Base-by-base conservation (phyloP, 2,113 vertebrate genomes). In the Plectropomus leopardus region DNA sequence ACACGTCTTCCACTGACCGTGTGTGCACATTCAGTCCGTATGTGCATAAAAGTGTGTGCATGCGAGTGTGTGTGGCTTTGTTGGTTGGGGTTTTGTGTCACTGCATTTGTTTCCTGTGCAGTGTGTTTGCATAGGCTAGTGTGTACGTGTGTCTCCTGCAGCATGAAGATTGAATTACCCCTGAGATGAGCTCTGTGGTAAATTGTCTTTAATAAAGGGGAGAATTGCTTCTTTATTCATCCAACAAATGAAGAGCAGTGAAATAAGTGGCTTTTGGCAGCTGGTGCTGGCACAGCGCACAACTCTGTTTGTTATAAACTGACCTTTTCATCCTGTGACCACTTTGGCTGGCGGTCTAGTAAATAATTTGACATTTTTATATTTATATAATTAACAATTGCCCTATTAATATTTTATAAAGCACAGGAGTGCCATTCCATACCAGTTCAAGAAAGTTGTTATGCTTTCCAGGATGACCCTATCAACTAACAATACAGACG, bases 201-300 rank as follows among this genome's bases (percentile, higher is more conserved):
- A 89, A 87, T 68, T 32, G 79, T 72, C 80, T 89, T 86, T 78
- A 85, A 80, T 90, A 83, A 76, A 89, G 50, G 24, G 53, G 34
- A 63, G 50, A 74, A 84, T 74, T 78, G 80, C 72, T 84, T 83
- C 63, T 87, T 88, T 82, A 87, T 66, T 90, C 67, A 63, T 60
- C 9, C 72, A 36, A 24, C 61, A 72, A 77, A 89, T 68, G 65
- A 72, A 85, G 59, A 45, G 0, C 5, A 66, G 50, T 36, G 30
- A 65, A 80, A 69, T 54, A 19, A 73, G 30, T 17, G 40, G 6
- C 16, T 78, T 55, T 14, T 34, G 44, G 77, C 70, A 71, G 84
- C 76, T 14, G 17, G 13, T 24, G 50, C 24, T 14, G 44, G n/a
- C 5, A 60, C 24, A 17, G 6, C 1, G 34, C 54, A 59, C n/a